These are phyloP conservation scores for Calameuta filiformis DNA, from an alignment of 2,888 invertebrate genomes.

Conservation along the genomic window DNA sequence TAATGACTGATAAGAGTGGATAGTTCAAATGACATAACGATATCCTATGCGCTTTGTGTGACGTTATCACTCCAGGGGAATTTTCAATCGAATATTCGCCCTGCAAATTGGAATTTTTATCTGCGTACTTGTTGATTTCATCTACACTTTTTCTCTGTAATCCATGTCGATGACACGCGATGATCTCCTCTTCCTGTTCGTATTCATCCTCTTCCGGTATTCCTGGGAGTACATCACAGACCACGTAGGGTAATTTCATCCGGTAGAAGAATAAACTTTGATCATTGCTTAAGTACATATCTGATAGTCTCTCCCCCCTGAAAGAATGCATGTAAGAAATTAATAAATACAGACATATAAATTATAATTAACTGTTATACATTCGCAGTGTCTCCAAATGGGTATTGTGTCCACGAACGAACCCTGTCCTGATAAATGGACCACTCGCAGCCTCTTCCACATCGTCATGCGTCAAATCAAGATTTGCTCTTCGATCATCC, in stretches of 20 bases:
- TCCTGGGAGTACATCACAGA: conserved; percentile 6
- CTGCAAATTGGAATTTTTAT: not conserved
- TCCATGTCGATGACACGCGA: not conserved
- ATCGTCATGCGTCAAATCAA: not conserved
- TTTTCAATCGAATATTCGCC: not conserved
- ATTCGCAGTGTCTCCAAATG: not conserved
- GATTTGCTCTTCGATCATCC: not conserved
- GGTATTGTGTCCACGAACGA: not conserved
- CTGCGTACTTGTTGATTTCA: not conserved
- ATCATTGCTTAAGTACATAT: not conserved
- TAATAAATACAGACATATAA: not conserved
- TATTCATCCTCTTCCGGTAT: conserved; percentile 13
- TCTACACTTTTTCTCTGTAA: not conserved
- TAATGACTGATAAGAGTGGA: conserved; percentile 4
- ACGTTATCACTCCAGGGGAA: not conserved
- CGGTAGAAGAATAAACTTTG: not conserved
- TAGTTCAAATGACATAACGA: not conserved
- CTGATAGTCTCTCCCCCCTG: not conserved
- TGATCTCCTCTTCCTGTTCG: not conserved
- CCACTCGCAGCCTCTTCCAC: not conserved
- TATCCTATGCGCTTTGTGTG: not conserved
- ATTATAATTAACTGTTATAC: not conserved
- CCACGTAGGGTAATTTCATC: not conserved
- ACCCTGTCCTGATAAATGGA: not conserved
- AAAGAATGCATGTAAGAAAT: not conserved